Evolutionary conservation across 2,888 invertebrate species (phyloP).

Genomic region (Leucophora obtusa): DNA sequence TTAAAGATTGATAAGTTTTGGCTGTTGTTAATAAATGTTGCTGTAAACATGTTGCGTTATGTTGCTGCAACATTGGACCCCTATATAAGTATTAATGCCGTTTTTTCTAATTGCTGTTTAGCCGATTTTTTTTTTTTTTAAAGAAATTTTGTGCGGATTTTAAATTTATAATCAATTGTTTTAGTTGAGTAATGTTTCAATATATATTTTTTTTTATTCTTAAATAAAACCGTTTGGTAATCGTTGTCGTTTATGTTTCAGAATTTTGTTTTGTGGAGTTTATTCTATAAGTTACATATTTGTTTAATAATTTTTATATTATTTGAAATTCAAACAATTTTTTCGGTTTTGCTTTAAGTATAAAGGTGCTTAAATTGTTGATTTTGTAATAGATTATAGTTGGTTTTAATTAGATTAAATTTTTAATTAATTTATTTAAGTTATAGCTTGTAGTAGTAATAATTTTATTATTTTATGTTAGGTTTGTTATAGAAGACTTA

Average conservation of each 20-base stretch:
- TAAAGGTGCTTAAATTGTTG: slow-evolving; percentile 46
- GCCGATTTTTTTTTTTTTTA: not conserved
- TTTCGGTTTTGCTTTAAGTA: slow-evolving; percentile 37
- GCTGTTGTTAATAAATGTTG: slow-evolving; percentile 47
- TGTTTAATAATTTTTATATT: slow-evolving; percentile 5
- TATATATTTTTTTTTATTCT: slow-evolving; percentile 41
- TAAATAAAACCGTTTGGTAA: slow-evolving; percentile 68
- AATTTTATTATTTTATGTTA: not conserved
- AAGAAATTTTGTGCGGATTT: slow-evolving; percentile 44
- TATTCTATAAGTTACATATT: not conserved
- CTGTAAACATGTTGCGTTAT: slow-evolving; percentile 58
- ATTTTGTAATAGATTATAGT: slow-evolving; percentile 27
- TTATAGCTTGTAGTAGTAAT: slow-evolving; percentile 25
- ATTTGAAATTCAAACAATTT: slow-evolving; percentile 19
- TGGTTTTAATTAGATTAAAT: slow-evolving; percentile 18
- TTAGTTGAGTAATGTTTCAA: slow-evolving; percentile 4
- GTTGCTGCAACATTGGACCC: slow-evolving; percentile 65
- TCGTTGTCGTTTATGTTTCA: slow-evolving; percentile 47
- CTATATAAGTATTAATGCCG: slow-evolving; percentile 22
- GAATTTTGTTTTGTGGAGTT: slow-evolving; percentile 14
- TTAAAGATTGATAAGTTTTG: slow-evolving; percentile 33
- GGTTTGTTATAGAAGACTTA: slow-evolving; percentile 48
- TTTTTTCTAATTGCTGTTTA: slow-evolving; percentile 9
- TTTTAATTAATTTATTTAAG: slow-evolving; percentile 26
- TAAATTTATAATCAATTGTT: slow-evolving; percentile 7